These are phyloP conservation scores for Gila robusta DNA, from an alignment of 2,797 vertebrate species.

Conservation along the genomic window DNA sequence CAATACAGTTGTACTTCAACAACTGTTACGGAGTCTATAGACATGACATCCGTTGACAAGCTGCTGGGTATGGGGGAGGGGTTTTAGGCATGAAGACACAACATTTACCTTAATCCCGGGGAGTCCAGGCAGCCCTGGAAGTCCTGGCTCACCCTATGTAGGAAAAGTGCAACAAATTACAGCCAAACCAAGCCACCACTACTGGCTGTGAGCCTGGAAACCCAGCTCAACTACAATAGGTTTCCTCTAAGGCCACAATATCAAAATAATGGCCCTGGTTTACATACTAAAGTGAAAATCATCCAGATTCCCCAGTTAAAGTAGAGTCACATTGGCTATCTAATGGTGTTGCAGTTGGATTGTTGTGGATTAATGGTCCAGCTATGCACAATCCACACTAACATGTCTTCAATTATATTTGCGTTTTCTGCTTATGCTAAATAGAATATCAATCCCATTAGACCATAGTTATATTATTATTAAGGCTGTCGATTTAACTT, in stretches of 20 bases:
- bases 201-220: constrained; percentile 60
- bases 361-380: constrained; percentile 43
- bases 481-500: not conserved
- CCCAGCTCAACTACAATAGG: constrained; percentile 57
- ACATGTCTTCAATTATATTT: not conserved
- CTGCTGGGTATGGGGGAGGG: constrained; percentile 3
- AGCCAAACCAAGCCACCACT: constrained; percentile 78
- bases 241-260: constrained; percentile 57
- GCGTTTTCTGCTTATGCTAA: not conserved
- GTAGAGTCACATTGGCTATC: constrained; percentile 36
- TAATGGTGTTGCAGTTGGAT: constrained; percentile 52
- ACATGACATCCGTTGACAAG: not conserved
- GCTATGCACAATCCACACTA: constrained; percentile 40
- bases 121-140: constrained; percentile 99
- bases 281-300: constrained; percentile 53
- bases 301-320: constrained; percentile 36
- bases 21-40: constrained; percentile 7
- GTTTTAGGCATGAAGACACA: constrained; percentile 71
- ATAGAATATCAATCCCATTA: not conserved
- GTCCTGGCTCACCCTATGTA: constrained; percentile 99
- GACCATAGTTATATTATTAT: constrained; percentile 7
- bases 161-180: constrained; percentile 94
- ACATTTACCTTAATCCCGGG: constrained; percentile 99
- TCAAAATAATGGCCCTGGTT: constrained; percentile 48
- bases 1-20: not conserved